Conservation (phyloP, 2,113 vertebrate genomes). For the Bos taurus region ARS-UCD2.0 NC_037334.1:88697501-88698000, state of each 20-base stretch:
- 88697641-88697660: neutral
- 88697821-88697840: neutral
- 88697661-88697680: neutral
- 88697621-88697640: neutral
- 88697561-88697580: neutral
- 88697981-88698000: neutral
- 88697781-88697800: neutral
- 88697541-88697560: neutral
- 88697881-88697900: neutral
- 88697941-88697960: neutral
- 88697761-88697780: neutral
- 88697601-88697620: neutral
- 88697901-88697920: neutral
- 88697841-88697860: neutral
- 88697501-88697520: neutral
- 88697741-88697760: neutral
- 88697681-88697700: neutral
- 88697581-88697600: neutral
- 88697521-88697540: neutral
- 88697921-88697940: neutral
- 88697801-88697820: neutral
- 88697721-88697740: neutral
- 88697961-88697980: neutral
- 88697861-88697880: neutral
- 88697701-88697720: neutral